Evolutionary conservation across 2,888 invertebrate genomes (phyloP), one percentile per base, ranked within the genome.

Genomic region (Mythimna ferrago): DNA sequence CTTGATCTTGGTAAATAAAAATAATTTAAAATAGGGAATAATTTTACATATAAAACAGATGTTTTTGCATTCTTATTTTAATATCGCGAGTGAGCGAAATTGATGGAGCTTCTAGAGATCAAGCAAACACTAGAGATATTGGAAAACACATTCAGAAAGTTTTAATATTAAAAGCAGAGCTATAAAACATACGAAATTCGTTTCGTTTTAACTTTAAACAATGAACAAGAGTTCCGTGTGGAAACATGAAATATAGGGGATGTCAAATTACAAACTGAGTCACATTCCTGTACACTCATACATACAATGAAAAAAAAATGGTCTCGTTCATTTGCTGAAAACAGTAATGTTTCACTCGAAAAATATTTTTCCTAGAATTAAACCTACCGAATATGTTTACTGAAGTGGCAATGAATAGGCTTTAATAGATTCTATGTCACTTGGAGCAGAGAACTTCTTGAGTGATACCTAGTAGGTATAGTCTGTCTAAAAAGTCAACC

Each of bases 1-100:
- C 71, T 77, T 85, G 69, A 81, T 76, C 63, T 83, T 83, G 68
- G 53, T 57, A 14, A 63, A 69, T 73, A 60, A 60, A 48, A 64
- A 51, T 78, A 57, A 64, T 60, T 62, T 54, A 14, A 14, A 64
- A n/a, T 71, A 21, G 7, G n/a, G 51, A 76, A 66, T 71, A 21
- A n/a, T 56, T 81, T 71, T 35, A 54, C 51, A 80, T 57, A 14
- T 48, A 48, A 58, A 76, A 14, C 21, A 44, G 53, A 38, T 38
- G 19, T 78, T 78, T 76, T 78, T 57, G 32, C 41, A 63, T 51
- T 21, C 19, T 76, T n/a, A 74, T 74, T 48, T 68, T n/a, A 58
- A 67, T 54, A 44, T 69, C 4, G 38, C 48, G 48, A 32, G 19
- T 51, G 51, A 53, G 35, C 44, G 26, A 63, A 71, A 78, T 77